A percentile compares a stretch with the other conserved stretches of the same genome.
These are phyloP conservation scores for Crocuta crocuta DNA, from an alignment of 2,113 vertebrate species.

Conservation along the genomic window DNA sequence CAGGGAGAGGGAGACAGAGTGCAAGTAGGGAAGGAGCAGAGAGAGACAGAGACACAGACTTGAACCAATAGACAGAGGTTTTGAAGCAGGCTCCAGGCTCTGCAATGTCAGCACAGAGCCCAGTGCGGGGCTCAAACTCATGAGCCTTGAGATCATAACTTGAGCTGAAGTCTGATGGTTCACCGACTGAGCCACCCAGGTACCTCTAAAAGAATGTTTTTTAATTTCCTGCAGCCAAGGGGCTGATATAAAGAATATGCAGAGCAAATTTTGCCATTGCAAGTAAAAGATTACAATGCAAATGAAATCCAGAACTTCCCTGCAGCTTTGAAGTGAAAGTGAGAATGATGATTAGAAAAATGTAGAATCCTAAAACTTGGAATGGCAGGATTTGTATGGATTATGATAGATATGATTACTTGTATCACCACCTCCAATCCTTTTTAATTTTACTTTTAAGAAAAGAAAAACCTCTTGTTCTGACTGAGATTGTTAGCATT, in stretches of 20 bases:
- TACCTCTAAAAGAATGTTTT: not conserved
- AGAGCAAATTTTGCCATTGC: not conserved
- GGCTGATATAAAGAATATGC: not conserved
- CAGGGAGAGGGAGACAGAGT: no score
- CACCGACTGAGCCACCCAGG: no score
- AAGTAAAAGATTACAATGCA: slow-evolving; percentile 8
- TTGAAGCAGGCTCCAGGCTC: no score
- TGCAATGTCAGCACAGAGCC: no score
- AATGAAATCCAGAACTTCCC: not conserved
- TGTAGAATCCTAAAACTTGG: not conserved
- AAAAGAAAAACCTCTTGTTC: not conserved
- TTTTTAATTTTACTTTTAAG: not conserved
- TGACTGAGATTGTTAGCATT: not conserved
- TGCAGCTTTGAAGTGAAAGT: not conserved
- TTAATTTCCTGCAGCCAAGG: not conserved
- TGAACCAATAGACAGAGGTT: no score
- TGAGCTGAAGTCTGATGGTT: no score
- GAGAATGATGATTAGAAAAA: not conserved
- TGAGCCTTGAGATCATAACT: no score
- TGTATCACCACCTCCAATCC: not conserved
- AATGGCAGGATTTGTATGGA: not conserved
- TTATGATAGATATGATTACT: not conserved
- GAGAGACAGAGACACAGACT: no score
- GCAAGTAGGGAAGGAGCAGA: no score
- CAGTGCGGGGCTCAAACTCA: no score